Conservation (phyloP, 2,888 invertebrate genomes). For the Agrochola circellaris region DNA sequence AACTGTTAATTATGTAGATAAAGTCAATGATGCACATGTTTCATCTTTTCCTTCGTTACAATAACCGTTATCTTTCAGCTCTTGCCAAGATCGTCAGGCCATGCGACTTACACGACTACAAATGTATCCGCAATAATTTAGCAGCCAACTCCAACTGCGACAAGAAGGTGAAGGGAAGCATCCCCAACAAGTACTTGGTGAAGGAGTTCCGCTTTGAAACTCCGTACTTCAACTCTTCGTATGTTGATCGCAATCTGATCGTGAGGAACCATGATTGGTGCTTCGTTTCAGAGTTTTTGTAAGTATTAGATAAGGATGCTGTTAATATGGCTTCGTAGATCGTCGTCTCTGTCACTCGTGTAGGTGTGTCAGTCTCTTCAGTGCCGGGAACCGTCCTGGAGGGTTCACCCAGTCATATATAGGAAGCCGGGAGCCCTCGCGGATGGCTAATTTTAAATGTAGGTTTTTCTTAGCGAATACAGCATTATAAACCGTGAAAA, state of each 20-base stretch:
- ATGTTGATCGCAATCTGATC: conserved; percentile 74
- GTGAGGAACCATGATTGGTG: conserved; percentile 79
- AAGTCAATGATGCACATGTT: neutral
- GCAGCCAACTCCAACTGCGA: conserved; percentile 78
- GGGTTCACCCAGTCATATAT: too few relatives aligned
- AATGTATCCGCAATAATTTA: conserved; percentile 77
- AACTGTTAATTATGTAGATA: neutral
- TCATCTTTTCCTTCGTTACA: too few relatives aligned
- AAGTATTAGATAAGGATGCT: conserved; percentile 66
- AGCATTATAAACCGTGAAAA: too few relatives aligned
- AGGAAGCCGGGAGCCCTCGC: too few relatives aligned
- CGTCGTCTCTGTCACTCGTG: too few relatives aligned
- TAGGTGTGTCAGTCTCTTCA: neutral
- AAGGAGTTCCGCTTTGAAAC: conserved; percentile 72
- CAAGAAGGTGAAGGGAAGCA: conserved; percentile 63
- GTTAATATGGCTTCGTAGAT: neutral
- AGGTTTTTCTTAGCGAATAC: too few relatives aligned
- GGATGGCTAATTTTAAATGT: too few relatives aligned
- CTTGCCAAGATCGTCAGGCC: conserved; percentile 68
- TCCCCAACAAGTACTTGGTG: conserved; percentile 70
- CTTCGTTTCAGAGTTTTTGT: conserved; percentile 81
- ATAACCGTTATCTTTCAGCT: conserved; percentile 30
- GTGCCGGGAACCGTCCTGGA: too few relatives aligned
- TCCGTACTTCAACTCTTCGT: conserved; percentile 81
- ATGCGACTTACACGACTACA: conserved; percentile 69